Conservation (phyloP, 2,888 invertebrate species). For the Aporophyla nigra region DNA sequence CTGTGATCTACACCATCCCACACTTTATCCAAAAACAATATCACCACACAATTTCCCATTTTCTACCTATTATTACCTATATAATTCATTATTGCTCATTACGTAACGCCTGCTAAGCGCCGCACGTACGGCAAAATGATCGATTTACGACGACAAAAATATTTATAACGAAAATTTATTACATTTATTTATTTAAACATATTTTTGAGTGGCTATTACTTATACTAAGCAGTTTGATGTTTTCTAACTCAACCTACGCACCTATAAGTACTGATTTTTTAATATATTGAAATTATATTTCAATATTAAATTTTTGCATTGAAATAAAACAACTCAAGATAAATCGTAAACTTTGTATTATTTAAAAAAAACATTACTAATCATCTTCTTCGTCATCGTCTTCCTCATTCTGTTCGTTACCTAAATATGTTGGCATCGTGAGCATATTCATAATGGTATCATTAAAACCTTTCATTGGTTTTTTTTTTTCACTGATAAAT, state of each 20-base stretch:
- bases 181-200: conserved; percentile 11
- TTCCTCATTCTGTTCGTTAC: conserved; percentile 19
- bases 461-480: too few relatives aligned
- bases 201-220: conserved; percentile 13
- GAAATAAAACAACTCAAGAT: conserved; percentile 18
- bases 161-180: conserved; percentile 14
- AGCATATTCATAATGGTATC: too few relatives aligned
- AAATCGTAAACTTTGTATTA: conserved; percentile 14
- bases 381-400: conserved; percentile 24
- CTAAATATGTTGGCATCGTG: conserved; percentile 21
- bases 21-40: too few relatives aligned
- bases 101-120: too few relatives aligned
- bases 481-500: too few relatives aligned
- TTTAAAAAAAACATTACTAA: conserved; percentile 5
- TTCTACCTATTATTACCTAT: too few relatives aligned
- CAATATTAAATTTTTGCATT: neutral
- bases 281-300: conserved; percentile 5
- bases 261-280: neutral
- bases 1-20: too few relatives aligned
- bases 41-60: too few relatives aligned
- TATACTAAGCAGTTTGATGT: conserved; percentile 11
- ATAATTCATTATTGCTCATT: too few relatives aligned
- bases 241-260: conserved; percentile 17
- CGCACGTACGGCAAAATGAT: neutral
- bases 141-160: conserved; percentile 15